phyloP scores from a whole-genome alignment of 2,888 invertebrate species.

The Azorinus chamasolen region DNA sequence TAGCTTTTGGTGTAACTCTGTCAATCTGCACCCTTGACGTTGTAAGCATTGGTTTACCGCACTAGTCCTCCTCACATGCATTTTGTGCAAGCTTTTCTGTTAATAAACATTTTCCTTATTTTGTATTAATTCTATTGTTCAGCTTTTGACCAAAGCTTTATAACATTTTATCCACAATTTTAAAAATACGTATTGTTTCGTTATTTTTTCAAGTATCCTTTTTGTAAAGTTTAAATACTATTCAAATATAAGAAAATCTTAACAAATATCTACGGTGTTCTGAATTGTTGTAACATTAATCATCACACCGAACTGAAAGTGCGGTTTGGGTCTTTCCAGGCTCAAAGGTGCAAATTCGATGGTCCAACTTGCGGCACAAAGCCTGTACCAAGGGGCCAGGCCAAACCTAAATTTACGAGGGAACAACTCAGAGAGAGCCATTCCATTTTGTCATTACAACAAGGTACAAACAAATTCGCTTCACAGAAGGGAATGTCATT shows the following conservation, averaged over 20 bases:
- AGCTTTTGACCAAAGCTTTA: no score
- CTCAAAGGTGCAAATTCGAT: constrained; percentile 82
- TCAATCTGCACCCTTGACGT: constrained; percentile 18
- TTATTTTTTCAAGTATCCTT: no score
- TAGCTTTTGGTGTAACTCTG: constrained; percentile 14
- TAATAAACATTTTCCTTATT: no score
- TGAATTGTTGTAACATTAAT: no score
- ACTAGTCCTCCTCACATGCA: neutral
- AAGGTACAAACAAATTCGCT: constrained; percentile 84
- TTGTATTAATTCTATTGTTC: no score
- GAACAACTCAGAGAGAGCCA: constrained; percentile 80
- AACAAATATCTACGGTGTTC: no score
- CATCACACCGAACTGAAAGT: neutral
- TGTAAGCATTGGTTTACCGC: neutral
- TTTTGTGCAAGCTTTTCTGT: neutral
- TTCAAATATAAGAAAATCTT: no score
- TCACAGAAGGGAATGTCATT: constrained; percentile 85
- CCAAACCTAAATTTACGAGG: constrained; percentile 77
- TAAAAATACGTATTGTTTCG: no score
- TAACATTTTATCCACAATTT: no score
- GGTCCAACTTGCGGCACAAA: constrained; percentile 84
- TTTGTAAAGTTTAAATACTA: no score
- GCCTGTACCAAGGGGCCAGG: constrained; percentile 66
- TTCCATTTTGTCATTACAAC: constrained; percentile 80
- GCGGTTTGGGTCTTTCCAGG: constrained; percentile 70